Base-by-base conservation (phyloP, 2,888 invertebrate species). In the Orchestes rusci region DNA sequence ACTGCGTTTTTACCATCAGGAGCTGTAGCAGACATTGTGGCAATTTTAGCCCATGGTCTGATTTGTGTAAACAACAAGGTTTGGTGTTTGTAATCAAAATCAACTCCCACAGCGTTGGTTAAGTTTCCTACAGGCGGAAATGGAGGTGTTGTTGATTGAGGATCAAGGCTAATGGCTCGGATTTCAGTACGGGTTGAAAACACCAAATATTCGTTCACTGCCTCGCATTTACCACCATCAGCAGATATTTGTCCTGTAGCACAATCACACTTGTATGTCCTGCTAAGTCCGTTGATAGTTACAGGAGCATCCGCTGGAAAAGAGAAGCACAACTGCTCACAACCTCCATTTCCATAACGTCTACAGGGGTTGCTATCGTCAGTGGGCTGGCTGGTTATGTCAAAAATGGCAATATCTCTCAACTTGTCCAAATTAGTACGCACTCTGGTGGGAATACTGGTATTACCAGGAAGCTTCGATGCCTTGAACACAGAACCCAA, bases 241-340 rank as follows among this genome's bases (percentile, higher is more conserved):
- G 70, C 62, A 0, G 77, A 71, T 7, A 94, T 69, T 54, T 81
- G 79, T 0, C 97, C 97, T 0, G 86, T 84, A 0, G 96, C 87
- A 64, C 97, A 99, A n/a, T 87, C 90, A 64, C 97, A 99, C 23
- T 74, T 79, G 54, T 79, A 82, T 37, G 73, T 74, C 17, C 72
- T 64, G 16, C 64, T 60, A 4, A 40, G 18, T 4, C 29, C 31
- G 23, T 12, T 13, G 4, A 7, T 16, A 18, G 31, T 12, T 17
- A 16, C 15, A 8, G 31, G 18, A 3, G 4, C 7, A 7, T 84
- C 83, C 0, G 76, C 77, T 1, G 95, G 93, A 61, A 84, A 83
- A 31, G 95, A 88, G 68, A 97, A 97, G 66, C 99, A 99, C 0
- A 99, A 74, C 61, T 99, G 97, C 36, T 91, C 86, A 64, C 97